Percentiles rank a stretch among this genome's conserved stretches.
Evolutionary conservation across 2,797 vertebrate species (phyloP).

Genomic region (Crypturellus tataupa): DNA sequence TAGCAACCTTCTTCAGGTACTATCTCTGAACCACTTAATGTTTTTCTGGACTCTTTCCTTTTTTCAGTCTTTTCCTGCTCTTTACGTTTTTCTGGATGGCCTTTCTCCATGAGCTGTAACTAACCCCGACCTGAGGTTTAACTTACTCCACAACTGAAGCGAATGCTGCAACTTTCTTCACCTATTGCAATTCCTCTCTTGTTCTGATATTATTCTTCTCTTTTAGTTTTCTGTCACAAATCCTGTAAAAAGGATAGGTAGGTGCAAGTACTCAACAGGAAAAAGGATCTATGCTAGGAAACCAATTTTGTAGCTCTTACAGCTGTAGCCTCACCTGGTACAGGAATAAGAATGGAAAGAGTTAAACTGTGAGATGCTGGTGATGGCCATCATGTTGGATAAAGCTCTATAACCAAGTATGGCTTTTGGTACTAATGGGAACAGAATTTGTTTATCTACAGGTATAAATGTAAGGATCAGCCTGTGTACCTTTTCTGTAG

Average conservation of each 20-base stretch:
- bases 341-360: background rate
- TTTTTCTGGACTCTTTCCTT: background rate
- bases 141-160: background rate
- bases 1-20: background rate
- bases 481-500: background rate
- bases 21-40: background rate
- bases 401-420: background rate
- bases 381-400: background rate
- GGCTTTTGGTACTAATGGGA: background rate
- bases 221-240: background rate
- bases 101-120: background rate
- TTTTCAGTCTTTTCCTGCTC: background rate
- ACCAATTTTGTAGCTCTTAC: background rate
- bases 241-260: background rate
- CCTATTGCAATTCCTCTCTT: background rate
- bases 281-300: background rate
- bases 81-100: background rate
- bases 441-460: background rate
- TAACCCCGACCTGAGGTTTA: rapidly evolving
- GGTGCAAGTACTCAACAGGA: background rate
- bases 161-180: background rate
- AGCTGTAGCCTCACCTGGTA: background rate
- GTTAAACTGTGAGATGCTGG: background rate
- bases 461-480: background rate
- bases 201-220: background rate